Evolutionary conservation across 2,797 vertebrate species (phyloP).

Genomic region (Falco novaeseelandiae): DNA sequence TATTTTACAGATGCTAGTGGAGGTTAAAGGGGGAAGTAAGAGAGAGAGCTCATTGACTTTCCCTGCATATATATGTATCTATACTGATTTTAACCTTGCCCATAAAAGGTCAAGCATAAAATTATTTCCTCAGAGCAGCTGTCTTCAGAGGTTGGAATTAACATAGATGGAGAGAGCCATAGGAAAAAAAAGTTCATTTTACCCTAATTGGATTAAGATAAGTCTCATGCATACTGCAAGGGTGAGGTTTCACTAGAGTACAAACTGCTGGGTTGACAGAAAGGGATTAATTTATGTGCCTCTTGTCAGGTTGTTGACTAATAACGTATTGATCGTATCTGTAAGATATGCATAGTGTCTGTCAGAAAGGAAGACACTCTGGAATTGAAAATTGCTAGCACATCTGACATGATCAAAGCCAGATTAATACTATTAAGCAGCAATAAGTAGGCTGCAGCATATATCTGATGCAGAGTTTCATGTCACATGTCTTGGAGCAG

Average conservation of each 20-base stretch:
- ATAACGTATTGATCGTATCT: constrained; percentile 91
- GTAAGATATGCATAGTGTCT: constrained; percentile 88
- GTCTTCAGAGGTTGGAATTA: constrained; percentile 68
- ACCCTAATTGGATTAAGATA: constrained; percentile 79
- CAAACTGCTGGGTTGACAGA: constrained; percentile 83
- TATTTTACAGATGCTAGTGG: neutral
- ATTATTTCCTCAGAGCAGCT: constrained; percentile 64
- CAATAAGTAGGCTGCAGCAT: constrained; percentile 15
- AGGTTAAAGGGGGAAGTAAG: constrained; percentile 17
- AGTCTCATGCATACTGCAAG: constrained; percentile 56
- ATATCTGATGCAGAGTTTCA: constrained; percentile 31
- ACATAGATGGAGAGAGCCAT: constrained; percentile 54
- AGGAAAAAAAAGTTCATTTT: constrained; percentile 75
- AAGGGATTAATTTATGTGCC: constrained; percentile 89
- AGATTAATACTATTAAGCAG: constrained; percentile 81
- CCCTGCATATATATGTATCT: constrained; percentile 2
- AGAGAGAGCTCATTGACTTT: constrained; percentile 49
- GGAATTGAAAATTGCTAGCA: constrained; percentile 81
- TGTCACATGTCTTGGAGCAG: constrained; percentile 7
- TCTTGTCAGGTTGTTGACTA: constrained; percentile 89
- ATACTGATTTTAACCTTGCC: constrained; percentile 68
- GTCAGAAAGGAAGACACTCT: constrained; percentile 76
- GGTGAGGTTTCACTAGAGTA: constrained; percentile 65
- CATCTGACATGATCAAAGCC: constrained; percentile 77
- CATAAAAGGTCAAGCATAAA: constrained; percentile 69